phyloP scores from a whole-genome alignment of 2,888 invertebrate genomes.

The Baronia brevicornis region DNA sequence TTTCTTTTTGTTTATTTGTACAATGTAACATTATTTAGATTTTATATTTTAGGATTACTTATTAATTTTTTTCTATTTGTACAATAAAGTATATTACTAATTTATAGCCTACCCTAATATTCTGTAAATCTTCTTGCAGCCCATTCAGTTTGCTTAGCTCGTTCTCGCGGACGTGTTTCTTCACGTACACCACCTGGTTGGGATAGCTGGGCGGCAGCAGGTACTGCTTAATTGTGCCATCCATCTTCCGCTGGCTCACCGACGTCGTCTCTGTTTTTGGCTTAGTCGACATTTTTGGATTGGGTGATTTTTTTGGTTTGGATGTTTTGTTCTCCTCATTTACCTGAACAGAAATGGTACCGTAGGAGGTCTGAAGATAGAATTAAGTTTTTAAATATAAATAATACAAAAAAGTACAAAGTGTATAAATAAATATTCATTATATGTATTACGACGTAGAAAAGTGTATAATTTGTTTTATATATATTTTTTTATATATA shows the following conservation, averaged over 20 bases:
- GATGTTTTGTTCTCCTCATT: constrained; percentile 26
- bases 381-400: no score
- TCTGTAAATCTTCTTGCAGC: constrained; percentile 55
- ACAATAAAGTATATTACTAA: no score
- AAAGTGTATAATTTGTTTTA: no score
- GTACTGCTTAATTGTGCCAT: constrained; percentile 42
- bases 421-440: no score
- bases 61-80: no score
- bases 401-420: no score
- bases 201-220: constrained; percentile 55
- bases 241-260: constrained; percentile 16
- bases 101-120: constrained; percentile 47
- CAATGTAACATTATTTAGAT: no score
- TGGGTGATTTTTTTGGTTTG: constrained; percentile 29
- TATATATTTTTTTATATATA: no score
- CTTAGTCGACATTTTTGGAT: constrained; percentile 17
- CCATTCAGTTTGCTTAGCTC: constrained; percentile 62
- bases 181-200: constrained; percentile 58
- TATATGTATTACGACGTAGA: no score
- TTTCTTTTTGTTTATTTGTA: no score
- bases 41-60: no score
- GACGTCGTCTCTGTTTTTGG: constrained; percentile 16
- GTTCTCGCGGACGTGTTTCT: constrained; percentile 54
- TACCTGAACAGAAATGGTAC: constrained; percentile 18
- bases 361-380: no score